Evolutionary conservation across 1,140 invertebrate genomes (phyloP).

Genomic region (Semibalanus balanoides): DNA sequence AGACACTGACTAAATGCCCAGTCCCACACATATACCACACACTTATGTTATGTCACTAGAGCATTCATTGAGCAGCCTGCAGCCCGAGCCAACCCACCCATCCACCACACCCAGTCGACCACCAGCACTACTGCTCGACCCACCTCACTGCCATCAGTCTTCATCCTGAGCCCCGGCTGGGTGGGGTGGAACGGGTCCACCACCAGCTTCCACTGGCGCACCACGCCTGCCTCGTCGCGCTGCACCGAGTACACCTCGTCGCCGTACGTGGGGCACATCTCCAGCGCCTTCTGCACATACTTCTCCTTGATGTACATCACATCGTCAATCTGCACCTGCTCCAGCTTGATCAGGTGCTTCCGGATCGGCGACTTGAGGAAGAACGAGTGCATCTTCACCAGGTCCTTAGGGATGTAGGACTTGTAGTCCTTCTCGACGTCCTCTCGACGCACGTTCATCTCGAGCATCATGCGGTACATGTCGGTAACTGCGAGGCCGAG

Average conservation of each 20-base stretch:
- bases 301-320: slow-evolving; percentile 53
- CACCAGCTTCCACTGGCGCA: slow-evolving; percentile 42
- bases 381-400: slow-evolving; percentile 52
- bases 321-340: slow-evolving; percentile 41
- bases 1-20: no score
- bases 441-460: slow-evolving; percentile 46
- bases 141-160: slow-evolving; percentile 39
- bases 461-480: slow-evolving; percentile 58
- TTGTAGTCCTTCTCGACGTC: slow-evolving; percentile 57
- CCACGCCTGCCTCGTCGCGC: slow-evolving; percentile 43
- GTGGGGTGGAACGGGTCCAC: slow-evolving; percentile 53
- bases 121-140: no score
- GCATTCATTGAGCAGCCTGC: no score
- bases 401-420: slow-evolving; percentile 60
- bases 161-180: slow-evolving; percentile 47
- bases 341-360: slow-evolving; percentile 10
- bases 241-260: slow-evolving; percentile 55
- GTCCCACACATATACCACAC: no score
- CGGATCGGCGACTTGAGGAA: slow-evolving; percentile 41
- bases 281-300: slow-evolving; percentile 59
- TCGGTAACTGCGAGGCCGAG: slow-evolving; percentile 67
- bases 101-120: no score
- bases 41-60: no score
- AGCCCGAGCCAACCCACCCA: no score
- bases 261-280: slow-evolving; percentile 62